A percentile compares a stretch with the other conserved stretches of the same genome.
phyloP scores from a whole-genome alignment of 2,113 vertebrate species.

The Cricetomys ansorgei region DNA sequence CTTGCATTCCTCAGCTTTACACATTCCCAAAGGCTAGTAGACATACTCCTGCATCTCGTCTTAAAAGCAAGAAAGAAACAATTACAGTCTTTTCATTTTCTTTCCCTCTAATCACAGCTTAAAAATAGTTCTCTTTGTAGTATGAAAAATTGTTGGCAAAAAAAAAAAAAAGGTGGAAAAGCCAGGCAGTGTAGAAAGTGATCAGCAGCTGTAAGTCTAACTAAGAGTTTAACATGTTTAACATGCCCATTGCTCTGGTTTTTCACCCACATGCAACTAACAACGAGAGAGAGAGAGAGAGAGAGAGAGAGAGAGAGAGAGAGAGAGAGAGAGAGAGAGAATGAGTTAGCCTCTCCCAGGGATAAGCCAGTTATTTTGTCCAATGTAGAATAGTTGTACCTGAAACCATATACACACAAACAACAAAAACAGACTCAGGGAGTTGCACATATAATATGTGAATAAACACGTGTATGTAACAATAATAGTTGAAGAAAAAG shows the following conservation, averaged over 20 bases:
- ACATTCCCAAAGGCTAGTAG: background rate
- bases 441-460: background rate
- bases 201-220: background rate
- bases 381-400: background rate
- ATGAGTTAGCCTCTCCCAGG: background rate
- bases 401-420: background rate
- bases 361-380: background rate
- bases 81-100: background rate
- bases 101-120: background rate
- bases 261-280: background rate
- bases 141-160: background rate
- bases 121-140: background rate
- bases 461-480: background rate
- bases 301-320: background rate
- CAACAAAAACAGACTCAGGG: background rate
- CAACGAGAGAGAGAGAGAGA: background rate
- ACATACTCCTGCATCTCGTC: background rate
- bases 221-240: background rate
- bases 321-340: background rate
- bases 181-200: background rate
- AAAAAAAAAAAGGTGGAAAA: background rate
- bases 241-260: background rate
- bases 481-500: background rate
- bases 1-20: background rate
- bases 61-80: background rate